Conservation (phyloP, 2,113 vertebrate genomes). For the Struthio camelus region DNA sequence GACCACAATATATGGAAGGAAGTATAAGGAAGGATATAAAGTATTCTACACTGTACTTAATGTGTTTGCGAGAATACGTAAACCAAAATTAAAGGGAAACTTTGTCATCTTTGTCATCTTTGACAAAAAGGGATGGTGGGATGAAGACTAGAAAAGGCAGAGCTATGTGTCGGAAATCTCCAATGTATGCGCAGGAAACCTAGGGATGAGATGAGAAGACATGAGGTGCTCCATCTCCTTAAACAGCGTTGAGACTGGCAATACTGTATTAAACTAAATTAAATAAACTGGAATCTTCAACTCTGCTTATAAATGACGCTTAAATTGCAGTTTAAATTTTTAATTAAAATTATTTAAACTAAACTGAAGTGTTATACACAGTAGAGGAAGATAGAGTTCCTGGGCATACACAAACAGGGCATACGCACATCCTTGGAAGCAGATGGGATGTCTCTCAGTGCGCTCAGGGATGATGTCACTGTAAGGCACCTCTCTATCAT, state of each 20-base stretch:
- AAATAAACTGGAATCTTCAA: neutral
- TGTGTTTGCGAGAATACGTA: neutral
- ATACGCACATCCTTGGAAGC: neutral
- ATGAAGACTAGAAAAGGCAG: neutral
- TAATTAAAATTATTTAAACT: neutral
- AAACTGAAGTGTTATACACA: neutral
- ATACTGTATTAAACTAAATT: neutral
- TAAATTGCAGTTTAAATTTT: neutral
- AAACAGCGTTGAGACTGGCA: neutral
- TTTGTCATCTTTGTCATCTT: neutral
- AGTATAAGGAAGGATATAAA: neutral
- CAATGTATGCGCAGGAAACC: neutral
- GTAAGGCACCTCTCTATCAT: neutral
- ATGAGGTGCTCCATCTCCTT: rapidly evolving
- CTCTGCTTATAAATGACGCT: neutral
- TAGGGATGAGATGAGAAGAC: neutral
- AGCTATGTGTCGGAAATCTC: neutral
- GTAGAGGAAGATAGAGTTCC: neutral
- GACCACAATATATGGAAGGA: neutral
- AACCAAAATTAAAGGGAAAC: neutral
- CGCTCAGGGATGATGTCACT: neutral
- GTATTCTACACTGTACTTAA: neutral
- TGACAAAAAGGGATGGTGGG: neutral
- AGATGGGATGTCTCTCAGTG: rapidly evolving
- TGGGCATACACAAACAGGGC: neutral